Base-by-base conservation (phyloP, 1,140 invertebrate species). In the Limonius californicus region DNA sequence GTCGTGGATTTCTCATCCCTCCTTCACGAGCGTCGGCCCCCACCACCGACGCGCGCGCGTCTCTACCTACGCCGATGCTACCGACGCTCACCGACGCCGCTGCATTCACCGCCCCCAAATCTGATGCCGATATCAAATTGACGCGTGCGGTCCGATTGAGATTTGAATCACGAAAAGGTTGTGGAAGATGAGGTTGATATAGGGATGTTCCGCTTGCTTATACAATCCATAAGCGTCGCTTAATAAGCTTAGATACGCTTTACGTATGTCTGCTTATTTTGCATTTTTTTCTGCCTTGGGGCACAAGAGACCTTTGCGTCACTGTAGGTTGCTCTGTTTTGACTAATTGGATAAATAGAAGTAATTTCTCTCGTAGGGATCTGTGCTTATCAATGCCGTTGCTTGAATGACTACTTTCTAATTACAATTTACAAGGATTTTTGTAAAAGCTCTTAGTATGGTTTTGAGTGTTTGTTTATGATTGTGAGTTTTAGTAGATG, bases 1-100 rank as follows among this genome's bases (percentile, higher is more conserved):
- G 67, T 68, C 71, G 72, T 74, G 72, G 72, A 60, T 14, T 72
- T 42, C 59, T 57, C 68, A 67, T 63, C 72, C 71, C 70, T 72
- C 74, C 70, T 43, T 42, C 39, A 21, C 72, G 70, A 21, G 72
- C 69, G 70, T 69, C 23, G 72, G 67, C 66, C 72, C 74, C 69
- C 74, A 70, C 74, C 68, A 69, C 71, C 62, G 70, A 56, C 65
- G 65, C 69, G 70, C 73, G 69, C 70, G 65, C 63, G 63, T 67
- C 64, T 65, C 61, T 65, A 61, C 66, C 64, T 69, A 68, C 70
- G 66, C 70, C 70, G 69, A 70, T 68, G 74, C 63, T 65, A 63
- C 54, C 35, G 21, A 59, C 58, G 53, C 39, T 39, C 59, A 53
- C 55, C 59, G 57, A 61, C 61, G 64, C 35, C 57, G 61, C 14